A percentile compares a stretch with the other conserved stretches of the same genome.
Evolutionary conservation across 2,888 invertebrate species (phyloP).

Genomic region (Cheilosia pagana): DNA sequence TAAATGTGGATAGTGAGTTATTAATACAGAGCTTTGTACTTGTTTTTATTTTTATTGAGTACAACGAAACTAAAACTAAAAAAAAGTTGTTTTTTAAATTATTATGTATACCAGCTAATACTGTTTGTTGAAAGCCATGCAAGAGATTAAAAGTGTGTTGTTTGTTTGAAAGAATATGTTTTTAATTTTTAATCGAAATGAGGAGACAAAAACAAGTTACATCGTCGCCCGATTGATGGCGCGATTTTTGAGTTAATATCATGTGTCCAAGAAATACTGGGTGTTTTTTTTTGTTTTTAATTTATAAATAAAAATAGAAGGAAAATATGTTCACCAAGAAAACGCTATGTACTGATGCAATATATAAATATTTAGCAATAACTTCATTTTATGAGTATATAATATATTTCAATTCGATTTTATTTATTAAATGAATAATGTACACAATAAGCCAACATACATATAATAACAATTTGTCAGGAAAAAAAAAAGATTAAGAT

Average conservation of each 20-base stretch:
- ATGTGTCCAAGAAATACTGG: slow-evolving; percentile 34
- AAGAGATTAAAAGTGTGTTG: slow-evolving; percentile 50
- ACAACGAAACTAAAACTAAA: slow-evolving; percentile 56
- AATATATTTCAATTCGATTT: slow-evolving; percentile 23
- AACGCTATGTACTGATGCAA: slow-evolving; percentile 62
- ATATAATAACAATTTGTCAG: slow-evolving; percentile 42
- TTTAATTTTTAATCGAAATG: slow-evolving; percentile 26
- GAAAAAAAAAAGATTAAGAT: slow-evolving; percentile 36
- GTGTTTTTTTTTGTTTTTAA: slow-evolving; percentile 1
- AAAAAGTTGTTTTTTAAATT: slow-evolving; percentile 24
- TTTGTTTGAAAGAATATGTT: slow-evolving; percentile 27
- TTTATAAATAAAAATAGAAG: slow-evolving; percentile 19
- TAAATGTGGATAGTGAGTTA: slow-evolving; percentile 63
- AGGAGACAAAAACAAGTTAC: slow-evolving; percentile 13
- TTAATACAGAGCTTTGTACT: slow-evolving; percentile 40
- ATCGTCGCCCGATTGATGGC: slow-evolving; percentile 61
- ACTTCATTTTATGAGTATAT: slow-evolving; percentile 29
- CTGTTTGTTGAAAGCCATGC: slow-evolving; percentile 67
- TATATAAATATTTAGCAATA: slow-evolving; percentile 41
- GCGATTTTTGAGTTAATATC: slow-evolving; percentile 54
- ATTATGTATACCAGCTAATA: slow-evolving; percentile 43
- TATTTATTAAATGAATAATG: slow-evolving; percentile 65
- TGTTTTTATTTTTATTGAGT: slow-evolving; percentile 34
- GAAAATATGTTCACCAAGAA: slow-evolving; percentile 54
- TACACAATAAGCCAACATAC: slow-evolving; percentile 73